Evolutionary conservation across 2,888 invertebrate genomes (phyloP).

Genomic region (Cremastinae sp.): DNA sequence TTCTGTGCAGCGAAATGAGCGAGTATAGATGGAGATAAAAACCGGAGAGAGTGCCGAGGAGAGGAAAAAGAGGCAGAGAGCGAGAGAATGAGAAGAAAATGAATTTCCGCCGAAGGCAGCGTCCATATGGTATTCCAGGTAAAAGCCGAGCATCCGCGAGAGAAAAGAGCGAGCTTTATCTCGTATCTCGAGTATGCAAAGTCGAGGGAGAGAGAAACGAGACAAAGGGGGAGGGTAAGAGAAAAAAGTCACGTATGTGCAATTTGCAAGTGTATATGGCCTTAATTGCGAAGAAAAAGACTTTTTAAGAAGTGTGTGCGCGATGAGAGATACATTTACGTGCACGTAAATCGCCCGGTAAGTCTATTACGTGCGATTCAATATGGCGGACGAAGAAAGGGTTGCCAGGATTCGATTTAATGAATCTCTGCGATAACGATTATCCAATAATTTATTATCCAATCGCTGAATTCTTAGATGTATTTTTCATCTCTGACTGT

Average conservation of each 20-base stretch:
- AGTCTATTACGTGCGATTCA: neutral
- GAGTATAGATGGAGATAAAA: neutral
- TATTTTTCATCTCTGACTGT: too few species aligned
- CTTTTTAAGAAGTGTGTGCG: slow-evolving; percentile 13
- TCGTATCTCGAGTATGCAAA: slow-evolving; percentile 23
- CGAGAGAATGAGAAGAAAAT: slow-evolving; percentile 51
- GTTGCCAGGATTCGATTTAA: slow-evolving; percentile 1
- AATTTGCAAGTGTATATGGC: slow-evolving; percentile 54
- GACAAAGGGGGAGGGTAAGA: slow-evolving; percentile 61
- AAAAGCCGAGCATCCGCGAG: slow-evolving; percentile 21
- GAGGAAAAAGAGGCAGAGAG: slow-evolving; percentile 24
- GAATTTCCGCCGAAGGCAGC: slow-evolving; percentile 56
- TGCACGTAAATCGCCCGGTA: neutral
- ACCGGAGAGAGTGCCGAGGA: slow-evolving; percentile 15
- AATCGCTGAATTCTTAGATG: too few species aligned
- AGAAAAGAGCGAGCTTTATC: slow-evolving; percentile 32
- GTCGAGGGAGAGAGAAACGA: slow-evolving; percentile 49
- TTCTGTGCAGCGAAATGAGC: slow-evolving; percentile 40
- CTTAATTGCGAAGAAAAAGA: slow-evolving; percentile 54
- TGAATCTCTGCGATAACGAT: neutral
- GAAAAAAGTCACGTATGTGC: slow-evolving; percentile 60
- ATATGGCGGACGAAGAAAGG: slow-evolving; percentile 21
- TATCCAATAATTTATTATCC: too few species aligned
- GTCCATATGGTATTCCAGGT: slow-evolving; percentile 20
- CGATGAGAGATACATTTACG: slow-evolving; percentile 1